Conservation (phyloP, 2,888 invertebrate species). For the Beris morrisii region DNA sequence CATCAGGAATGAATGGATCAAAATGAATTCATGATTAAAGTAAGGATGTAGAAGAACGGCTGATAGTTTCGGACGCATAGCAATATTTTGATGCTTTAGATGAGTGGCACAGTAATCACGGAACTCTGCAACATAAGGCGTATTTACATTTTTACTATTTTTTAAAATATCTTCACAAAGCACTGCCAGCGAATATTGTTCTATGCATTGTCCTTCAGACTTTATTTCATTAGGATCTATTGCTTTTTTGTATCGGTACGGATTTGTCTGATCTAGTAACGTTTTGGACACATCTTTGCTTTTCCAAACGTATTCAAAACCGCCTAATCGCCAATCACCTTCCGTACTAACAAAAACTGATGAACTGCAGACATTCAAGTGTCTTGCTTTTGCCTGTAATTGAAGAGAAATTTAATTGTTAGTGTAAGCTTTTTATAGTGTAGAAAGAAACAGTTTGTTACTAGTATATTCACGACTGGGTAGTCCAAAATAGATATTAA, state of each 20-base stretch:
- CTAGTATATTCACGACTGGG: not conserved
- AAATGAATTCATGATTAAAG: slow-evolving; percentile 83
- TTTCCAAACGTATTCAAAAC: slow-evolving; percentile 77
- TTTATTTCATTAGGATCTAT: slow-evolving; percentile 68
- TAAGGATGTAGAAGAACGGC: slow-evolving; percentile 71
- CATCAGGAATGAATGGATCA: slow-evolving; percentile 78
- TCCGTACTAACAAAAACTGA: slow-evolving; percentile 81
- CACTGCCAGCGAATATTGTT: slow-evolving; percentile 76
- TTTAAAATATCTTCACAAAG: slow-evolving; percentile 73
- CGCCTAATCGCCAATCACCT: slow-evolving; percentile 86
- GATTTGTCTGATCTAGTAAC: slow-evolving; percentile 68
- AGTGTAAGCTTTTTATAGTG: slow-evolving; percentile 13
- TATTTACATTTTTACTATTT: slow-evolving; percentile 58
- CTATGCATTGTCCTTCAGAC: slow-evolving; percentile 61
- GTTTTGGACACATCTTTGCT: slow-evolving; percentile 67
- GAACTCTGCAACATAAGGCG: slow-evolving; percentile 70
- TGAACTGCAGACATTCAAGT: slow-evolving; percentile 79
- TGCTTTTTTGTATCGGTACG: slow-evolving; percentile 71
- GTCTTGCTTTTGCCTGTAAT: slow-evolving; percentile 70
- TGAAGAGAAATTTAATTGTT: not conserved
- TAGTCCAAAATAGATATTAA: not conserved
- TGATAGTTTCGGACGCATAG: slow-evolving; percentile 68
- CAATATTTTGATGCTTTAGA: slow-evolving; percentile 67
- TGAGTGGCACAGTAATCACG: slow-evolving; percentile 68
- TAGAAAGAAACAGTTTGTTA: slow-evolving; percentile 4